phyloP scores from a whole-genome alignment of 1,140 invertebrate species.

The Melanaphis sacchari region DNA sequence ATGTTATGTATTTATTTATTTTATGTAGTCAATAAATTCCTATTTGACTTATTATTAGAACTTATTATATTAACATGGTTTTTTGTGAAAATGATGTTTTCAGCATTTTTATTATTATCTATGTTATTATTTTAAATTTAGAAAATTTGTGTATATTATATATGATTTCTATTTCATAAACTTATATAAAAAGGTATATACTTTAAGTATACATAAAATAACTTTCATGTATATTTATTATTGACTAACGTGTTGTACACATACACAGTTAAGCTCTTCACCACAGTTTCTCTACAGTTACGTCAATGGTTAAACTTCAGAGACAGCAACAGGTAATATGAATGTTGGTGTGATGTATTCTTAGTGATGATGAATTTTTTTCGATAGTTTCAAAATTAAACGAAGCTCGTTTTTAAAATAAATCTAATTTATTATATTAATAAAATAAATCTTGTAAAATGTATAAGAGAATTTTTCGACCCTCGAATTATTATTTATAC shows the following conservation, averaged over 20 bases:
- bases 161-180: neutral
- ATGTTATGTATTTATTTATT: too few species aligned
- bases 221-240: too few species aligned
- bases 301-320: neutral
- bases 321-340: neutral
- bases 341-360: neutral
- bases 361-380: neutral
- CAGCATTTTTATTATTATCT: too few species aligned
- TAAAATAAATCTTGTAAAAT: neutral
- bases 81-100: neutral
- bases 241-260: too few species aligned
- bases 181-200: neutral
- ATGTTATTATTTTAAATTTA: too few species aligned
- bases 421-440: neutral
- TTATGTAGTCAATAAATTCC: neutral
- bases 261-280: neutral
- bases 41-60: neutral
- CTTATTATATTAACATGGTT: neutral
- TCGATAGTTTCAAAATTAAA: neutral
- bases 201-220: too few species aligned
- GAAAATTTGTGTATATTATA: too few species aligned
- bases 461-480: neutral
- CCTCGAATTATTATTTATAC: neutral
- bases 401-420: neutral
- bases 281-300: neutral